Percentiles rank a stretch among this genome's conserved stretches.
Evolutionary conservation across 1,140 invertebrate genomes (phyloP).

Genomic region (Drosophila ironensis): DNA sequence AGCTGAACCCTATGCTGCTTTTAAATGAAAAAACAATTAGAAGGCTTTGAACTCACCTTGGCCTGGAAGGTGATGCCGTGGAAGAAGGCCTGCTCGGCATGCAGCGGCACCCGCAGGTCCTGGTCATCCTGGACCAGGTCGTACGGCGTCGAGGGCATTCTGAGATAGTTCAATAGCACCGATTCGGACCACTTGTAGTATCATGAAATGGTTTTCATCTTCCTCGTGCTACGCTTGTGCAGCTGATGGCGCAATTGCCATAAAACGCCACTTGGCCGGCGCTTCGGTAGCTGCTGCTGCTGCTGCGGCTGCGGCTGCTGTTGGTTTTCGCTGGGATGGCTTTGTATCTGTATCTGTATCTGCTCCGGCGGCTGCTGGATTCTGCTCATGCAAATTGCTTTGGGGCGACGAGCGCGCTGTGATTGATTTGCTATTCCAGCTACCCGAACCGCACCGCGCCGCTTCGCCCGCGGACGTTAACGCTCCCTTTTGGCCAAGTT

Average conservation of each 20-base stretch:
- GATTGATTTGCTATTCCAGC: constrained; percentile 71
- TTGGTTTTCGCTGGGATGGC: constrained; percentile 20
- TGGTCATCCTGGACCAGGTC: constrained; percentile 97
- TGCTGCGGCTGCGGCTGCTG: not conserved
- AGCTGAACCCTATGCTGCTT: not conserved
- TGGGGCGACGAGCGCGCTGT: constrained; percentile 55
- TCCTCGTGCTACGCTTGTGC: constrained; percentile 79
- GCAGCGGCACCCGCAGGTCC: constrained; percentile 95
- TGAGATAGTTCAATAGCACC: constrained; percentile 82
- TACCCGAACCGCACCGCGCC: not conserved
- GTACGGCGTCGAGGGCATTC: constrained; percentile 94
- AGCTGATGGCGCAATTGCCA: constrained; percentile 78
- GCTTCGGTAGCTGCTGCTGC: constrained; percentile 22
- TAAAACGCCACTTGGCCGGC: constrained; percentile 68
- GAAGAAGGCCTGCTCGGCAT: constrained; percentile 97
- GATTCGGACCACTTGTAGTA: constrained; percentile 82
- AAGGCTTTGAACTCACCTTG: constrained; percentile 91
- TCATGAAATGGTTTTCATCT: constrained; percentile 82
- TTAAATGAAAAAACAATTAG: not conserved
- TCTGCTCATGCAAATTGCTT: constrained; percentile 75
- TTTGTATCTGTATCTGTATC: constrained; percentile 20
- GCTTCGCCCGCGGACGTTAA: not conserved
- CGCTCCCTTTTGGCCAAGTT: not conserved
- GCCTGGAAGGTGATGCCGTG: constrained; percentile 98
- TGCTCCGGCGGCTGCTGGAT: constrained; percentile 38